Evolutionary conservation across 2,888 invertebrate genomes (phyloP).

Genomic region (Marronus borbonicus): DNA sequence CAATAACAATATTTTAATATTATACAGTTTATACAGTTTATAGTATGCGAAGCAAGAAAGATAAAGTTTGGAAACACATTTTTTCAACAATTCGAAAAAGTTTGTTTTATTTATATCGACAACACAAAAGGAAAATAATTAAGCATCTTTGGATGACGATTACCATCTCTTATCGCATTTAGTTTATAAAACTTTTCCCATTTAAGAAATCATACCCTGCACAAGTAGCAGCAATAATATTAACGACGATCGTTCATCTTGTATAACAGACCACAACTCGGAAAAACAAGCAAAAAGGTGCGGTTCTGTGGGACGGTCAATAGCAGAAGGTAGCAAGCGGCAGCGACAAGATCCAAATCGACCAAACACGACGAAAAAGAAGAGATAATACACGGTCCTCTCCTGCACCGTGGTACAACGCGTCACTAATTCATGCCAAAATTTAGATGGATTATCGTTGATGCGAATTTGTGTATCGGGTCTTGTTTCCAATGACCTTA

Average conservation of each 20-base stretch:
- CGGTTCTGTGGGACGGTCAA: conserved; percentile 11
- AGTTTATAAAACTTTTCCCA: no score
- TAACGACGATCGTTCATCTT: background rate
- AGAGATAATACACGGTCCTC: background rate
- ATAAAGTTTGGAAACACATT: no score
- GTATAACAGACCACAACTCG: background rate
- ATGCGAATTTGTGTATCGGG: conserved; percentile 32
- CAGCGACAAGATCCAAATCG: conserved; percentile 17
- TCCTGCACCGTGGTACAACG: conserved; percentile 4
- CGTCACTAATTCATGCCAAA: conserved; percentile 44
- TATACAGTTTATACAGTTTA: no score
- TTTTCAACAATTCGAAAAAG: no score
- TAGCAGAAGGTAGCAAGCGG: conserved; percentile 27
- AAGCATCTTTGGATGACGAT: no score
- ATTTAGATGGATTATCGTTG: conserved; percentile 39
- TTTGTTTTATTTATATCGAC: no score
- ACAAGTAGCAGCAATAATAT: background rate
- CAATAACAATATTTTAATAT: no score
- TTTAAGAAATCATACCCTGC: background rate
- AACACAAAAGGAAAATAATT: no score
- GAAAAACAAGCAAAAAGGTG: conserved; percentile 16
- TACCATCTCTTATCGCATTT: no score
- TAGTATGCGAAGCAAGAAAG: no score
- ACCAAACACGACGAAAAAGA: conserved; percentile 10
- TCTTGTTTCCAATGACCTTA: background rate